phyloP scores from a whole-genome alignment of 2,797 vertebrate species.

The Melanotaenia boesemani region DNA sequence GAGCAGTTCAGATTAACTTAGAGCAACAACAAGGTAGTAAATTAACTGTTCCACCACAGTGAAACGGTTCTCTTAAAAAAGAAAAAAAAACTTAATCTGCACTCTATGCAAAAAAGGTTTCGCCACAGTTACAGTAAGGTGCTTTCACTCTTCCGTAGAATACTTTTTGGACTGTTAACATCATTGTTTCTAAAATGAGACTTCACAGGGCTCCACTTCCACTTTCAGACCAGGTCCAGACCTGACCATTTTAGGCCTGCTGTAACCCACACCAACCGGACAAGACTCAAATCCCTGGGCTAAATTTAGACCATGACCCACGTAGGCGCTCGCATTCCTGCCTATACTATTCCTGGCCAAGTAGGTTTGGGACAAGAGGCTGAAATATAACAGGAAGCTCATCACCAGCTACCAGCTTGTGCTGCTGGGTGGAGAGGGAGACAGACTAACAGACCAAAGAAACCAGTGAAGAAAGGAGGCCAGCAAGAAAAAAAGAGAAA shows the following conservation, averaged over 20 bases:
- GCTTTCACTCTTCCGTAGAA: not conserved
- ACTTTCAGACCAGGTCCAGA: constrained; percentile 53
- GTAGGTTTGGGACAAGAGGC: constrained; percentile 50
- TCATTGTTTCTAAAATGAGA: constrained; percentile 35
- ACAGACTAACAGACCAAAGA: not conserved
- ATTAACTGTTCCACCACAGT: not conserved
- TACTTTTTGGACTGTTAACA: constrained; percentile 11
- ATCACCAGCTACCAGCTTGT: constrained; percentile 25
- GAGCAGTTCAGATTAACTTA: not conserved
- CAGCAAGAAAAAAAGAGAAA: not conserved
- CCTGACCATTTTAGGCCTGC: constrained; percentile 76
- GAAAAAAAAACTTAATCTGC: not conserved
- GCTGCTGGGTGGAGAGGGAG: constrained; percentile 6
- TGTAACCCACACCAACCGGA: constrained; percentile 74
- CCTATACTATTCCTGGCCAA: constrained; percentile 70
- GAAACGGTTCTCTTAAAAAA: not conserved
- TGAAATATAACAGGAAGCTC: constrained; percentile 55
- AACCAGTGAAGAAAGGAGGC: not conserved
- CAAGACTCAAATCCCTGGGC: constrained; percentile 64
- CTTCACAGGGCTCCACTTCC: constrained; percentile 35
- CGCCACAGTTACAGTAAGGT: not conserved
- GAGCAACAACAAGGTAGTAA: not conserved
- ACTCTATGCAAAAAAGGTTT: not conserved
- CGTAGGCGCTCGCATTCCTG: constrained; percentile 72
- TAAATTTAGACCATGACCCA: constrained; percentile 79